Evolutionary conservation across 2,113 vertebrate genomes (phyloP).

Genomic region (Melanerpes formicivorus): DNA sequence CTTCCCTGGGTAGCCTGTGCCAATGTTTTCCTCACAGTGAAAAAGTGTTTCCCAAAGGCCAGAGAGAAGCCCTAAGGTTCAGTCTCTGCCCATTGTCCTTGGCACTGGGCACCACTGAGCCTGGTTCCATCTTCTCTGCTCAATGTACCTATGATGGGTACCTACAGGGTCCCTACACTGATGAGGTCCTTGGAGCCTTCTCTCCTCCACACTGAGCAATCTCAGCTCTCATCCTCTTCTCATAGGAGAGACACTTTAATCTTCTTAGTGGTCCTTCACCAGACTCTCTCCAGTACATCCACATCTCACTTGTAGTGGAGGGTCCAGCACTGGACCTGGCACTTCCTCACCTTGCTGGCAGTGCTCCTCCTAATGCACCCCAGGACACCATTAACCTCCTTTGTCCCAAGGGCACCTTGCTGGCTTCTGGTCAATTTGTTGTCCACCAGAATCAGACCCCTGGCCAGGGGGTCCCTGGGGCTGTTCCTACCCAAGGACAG

Average conservation of each 20-base stretch:
- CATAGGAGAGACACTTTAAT: neutral
- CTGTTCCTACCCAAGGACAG: no score
- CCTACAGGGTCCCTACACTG: rapidly evolving
- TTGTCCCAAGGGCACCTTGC: neutral
- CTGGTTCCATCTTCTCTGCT: neutral
- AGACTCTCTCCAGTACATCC: no score
- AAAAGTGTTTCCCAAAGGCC: neutral
- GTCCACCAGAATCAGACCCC: neutral
- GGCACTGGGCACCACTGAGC: neutral
- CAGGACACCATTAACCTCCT: neutral
- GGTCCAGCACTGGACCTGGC: neutral
- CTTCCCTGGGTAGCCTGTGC: neutral
- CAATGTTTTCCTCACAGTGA: rapidly evolving
- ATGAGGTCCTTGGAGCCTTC: neutral
- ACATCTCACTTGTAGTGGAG: rapidly evolving
- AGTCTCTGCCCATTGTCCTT: rapidly evolving
- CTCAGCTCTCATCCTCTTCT: neutral
- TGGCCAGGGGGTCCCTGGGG: no score
- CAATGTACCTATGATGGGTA: no score
- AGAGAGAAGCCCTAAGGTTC: neutral
- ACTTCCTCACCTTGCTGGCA: neutral
- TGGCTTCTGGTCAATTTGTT: neutral
- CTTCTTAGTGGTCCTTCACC: neutral
- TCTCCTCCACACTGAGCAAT: neutral
- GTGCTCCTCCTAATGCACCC: rapidly evolving